Conservation (phyloP, 2,888 invertebrate genomes). For the Zhengitettix transpicula region DNA sequence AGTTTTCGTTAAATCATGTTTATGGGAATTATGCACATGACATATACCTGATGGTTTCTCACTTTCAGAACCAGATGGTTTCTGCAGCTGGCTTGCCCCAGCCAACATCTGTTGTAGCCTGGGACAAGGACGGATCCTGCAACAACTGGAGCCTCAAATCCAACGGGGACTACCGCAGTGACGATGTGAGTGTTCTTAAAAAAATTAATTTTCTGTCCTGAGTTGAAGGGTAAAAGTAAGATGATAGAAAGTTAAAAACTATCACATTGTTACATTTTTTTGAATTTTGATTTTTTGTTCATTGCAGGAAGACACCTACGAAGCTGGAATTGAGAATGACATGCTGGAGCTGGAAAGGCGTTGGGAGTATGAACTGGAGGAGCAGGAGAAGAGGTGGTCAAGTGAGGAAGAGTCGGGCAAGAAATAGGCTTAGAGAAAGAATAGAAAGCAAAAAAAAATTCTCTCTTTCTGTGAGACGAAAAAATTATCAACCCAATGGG, state of each 20-base stretch:
- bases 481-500: slow-evolving; percentile 24
- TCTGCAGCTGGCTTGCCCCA: slow-evolving; percentile 12
- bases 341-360: slow-evolving; percentile 45
- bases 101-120: slow-evolving; percentile 10
- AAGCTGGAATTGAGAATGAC: slow-evolving; percentile 47
- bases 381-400: slow-evolving; percentile 43
- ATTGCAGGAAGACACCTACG: slow-evolving; percentile 38
- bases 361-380: slow-evolving; percentile 48
- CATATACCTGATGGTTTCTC: background rate
- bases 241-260: too few relatives aligned
- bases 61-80: slow-evolving; percentile 17
- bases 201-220: too few relatives aligned
- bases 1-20: too few relatives aligned
- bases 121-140: slow-evolving; percentile 13
- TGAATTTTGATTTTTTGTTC: slow-evolving; percentile 5
- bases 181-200: slow-evolving; percentile 21
- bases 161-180: slow-evolving; percentile 22
- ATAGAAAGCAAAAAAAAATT: background rate
- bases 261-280: too few relatives aligned
- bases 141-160: slow-evolving; percentile 11
- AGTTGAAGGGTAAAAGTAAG: too few relatives aligned
- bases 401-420: slow-evolving; percentile 34
- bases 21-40: too few relatives aligned
- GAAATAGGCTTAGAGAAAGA: slow-evolving; percentile 15
- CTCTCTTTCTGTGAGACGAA: slow-evolving; percentile 4